These are phyloP conservation scores for Pogonognathellus flavescens DNA, from an alignment of 1,140 invertebrate genomes.

Conservation along the genomic window DNA sequence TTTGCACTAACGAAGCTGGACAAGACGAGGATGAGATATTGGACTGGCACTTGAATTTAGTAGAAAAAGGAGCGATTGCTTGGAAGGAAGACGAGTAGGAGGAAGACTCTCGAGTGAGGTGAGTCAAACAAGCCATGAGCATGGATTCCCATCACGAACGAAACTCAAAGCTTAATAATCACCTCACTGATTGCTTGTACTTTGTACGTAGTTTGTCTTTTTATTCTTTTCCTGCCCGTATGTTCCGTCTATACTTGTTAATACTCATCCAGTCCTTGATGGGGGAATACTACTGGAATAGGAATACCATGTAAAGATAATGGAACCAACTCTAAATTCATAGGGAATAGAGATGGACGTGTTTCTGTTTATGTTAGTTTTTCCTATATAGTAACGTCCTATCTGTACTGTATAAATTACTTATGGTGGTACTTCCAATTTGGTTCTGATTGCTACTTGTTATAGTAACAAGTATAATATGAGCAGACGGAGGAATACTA, in stretches of 20 bases:
- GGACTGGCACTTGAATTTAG: conserved; percentile 25
- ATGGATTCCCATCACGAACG: conserved; percentile 52
- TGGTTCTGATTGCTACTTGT: conserved; percentile 10
- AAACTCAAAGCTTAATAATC: conserved; percentile 53
- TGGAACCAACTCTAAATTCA: too few species aligned
- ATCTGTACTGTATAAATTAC: neutral
- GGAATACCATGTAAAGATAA: too few species aligned
- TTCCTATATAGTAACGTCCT: too few species aligned
- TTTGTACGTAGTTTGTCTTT: conserved; percentile 16
- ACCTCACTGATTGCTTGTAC: conserved; percentile 54
- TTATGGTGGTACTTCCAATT: conserved; percentile 6
- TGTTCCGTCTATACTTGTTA: neutral
- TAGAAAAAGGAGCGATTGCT: neutral
- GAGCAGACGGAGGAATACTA: too few species aligned
- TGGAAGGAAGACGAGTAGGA: neutral
- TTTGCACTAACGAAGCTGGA: conserved; percentile 34
- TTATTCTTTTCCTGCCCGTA: conserved; percentile 14
- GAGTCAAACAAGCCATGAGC: neutral
- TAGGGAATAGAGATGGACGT: too few species aligned
- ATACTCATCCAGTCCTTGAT: too few species aligned
- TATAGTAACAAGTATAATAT: neutral
- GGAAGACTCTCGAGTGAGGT: neutral
- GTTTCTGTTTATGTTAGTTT: too few species aligned
- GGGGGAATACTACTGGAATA: too few species aligned
- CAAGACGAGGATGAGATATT: conserved; percentile 25